Conservation (phyloP, 1,140 invertebrate species). For the Brachionus plicatilis region DNA sequence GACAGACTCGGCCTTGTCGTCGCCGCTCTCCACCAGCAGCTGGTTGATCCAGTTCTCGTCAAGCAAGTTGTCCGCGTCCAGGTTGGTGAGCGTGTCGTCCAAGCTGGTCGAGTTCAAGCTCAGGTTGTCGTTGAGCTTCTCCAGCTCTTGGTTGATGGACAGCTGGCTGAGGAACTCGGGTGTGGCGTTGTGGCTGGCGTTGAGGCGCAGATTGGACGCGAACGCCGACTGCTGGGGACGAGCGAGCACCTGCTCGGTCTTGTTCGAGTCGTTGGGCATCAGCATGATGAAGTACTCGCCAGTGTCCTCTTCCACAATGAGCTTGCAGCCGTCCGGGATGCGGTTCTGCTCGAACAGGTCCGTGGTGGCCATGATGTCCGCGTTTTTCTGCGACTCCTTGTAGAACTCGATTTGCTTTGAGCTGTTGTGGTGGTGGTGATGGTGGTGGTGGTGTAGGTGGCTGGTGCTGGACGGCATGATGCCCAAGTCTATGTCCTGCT, state of each 20-base stretch:
- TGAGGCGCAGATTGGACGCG: not conserved
- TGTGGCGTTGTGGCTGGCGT: not conserved
- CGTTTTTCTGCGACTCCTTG: constrained; percentile 26
- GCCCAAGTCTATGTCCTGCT: constrained; percentile 35
- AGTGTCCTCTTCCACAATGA: constrained; percentile 22
- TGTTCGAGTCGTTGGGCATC: not conserved
- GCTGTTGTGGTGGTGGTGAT: not conserved
- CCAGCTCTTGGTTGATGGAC: not conserved
- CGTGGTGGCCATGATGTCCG: not conserved
- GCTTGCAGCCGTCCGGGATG: constrained; percentile 1
- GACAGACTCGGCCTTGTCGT: not conserved
- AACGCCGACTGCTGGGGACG: not conserved
- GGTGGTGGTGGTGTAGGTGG: not conserved
- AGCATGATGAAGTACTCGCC: constrained; percentile 17
- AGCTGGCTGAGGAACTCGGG: not conserved
- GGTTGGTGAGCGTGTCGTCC: not conserved
- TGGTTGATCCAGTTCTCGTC: constrained; percentile 4
- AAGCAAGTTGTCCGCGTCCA: not conserved
- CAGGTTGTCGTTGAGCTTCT: constrained; percentile 17
- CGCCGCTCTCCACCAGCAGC: not conserved
- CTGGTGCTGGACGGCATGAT: not conserved
- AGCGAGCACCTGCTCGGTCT: not conserved
- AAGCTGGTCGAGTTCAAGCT: not conserved
- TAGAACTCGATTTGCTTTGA: not conserved
- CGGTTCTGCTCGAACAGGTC: not conserved